A percentile compares a stretch with the other conserved stretches of the same genome.
These are phyloP conservation scores for Agrilus planipennis DNA, from an alignment of 1,140 invertebrate species.

Conservation along the genomic window DNA sequence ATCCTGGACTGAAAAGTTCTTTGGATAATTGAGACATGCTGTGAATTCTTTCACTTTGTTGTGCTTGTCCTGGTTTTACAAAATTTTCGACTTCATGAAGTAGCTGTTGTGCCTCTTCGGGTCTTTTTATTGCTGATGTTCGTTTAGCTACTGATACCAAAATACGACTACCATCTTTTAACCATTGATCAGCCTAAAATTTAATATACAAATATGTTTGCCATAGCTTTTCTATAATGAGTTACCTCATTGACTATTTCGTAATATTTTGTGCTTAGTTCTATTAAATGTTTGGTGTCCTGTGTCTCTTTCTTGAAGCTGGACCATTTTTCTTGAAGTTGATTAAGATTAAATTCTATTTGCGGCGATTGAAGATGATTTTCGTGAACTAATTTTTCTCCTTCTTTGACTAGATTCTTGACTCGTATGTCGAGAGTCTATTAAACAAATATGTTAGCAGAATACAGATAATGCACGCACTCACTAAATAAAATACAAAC, in stretches of 20 bases:
- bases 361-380: slow-evolving; percentile 46
- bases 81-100: slow-evolving; percentile 53
- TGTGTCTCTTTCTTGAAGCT: slow-evolving; percentile 56
- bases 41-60: slow-evolving; percentile 55
- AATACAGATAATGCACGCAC: too few relatives aligned
- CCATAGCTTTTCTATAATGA: slow-evolving; percentile 1
- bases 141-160: slow-evolving; percentile 54
- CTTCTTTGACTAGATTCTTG: slow-evolving; percentile 55
- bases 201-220: background rate
- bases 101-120: slow-evolving; percentile 46
- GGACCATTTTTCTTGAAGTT: slow-evolving; percentile 59
- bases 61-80: slow-evolving; percentile 51
- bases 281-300: slow-evolving; percentile 46
- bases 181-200: slow-evolving; percentile 57
- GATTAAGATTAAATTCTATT: slow-evolving; percentile 49
- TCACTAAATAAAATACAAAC: slow-evolving; percentile 11
- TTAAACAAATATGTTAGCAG: slow-evolving; percentile 19
- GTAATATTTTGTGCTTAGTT: slow-evolving; percentile 46
- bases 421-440: slow-evolving; percentile 63
- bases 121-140: slow-evolving; percentile 49
- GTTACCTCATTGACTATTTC: slow-evolving; percentile 40
- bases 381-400: slow-evolving; percentile 49
- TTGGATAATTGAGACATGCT: slow-evolving; percentile 52
- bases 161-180: slow-evolving; percentile 58
- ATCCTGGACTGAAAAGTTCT: slow-evolving; percentile 51